Evolutionary conservation across 2,797 vertebrate genomes (phyloP), one percentile per base, ranked within the genome.

Genomic region (Lagodon rhomboides): DNA sequence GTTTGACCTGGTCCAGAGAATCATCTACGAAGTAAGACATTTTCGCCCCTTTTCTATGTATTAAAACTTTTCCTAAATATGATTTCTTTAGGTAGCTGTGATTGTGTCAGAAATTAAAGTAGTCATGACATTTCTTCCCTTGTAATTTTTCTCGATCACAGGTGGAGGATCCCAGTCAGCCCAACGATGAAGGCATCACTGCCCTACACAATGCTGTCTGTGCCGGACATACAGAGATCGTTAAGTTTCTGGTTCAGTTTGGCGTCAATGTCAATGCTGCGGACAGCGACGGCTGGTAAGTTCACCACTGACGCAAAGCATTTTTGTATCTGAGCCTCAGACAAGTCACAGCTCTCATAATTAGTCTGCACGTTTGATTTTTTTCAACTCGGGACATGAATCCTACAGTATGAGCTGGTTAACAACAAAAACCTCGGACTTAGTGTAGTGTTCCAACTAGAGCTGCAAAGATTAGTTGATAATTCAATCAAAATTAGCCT

Each of bases 121-220:
- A 43, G 12, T 43, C 8, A 27, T 25, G 17, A 12, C n/a, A 23
- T 64, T 71, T 62, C 13, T 17, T 64, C 18, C 4, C 11, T 66
- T 38, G 0, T 43, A 4, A 65, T 63, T 75, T 63, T 75, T 68
- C 12, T 70, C 12, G 27, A 66, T 65, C 47, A 18, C 70, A 99
- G 98, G 98, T 99, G 47, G 97, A 98, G 58, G 98, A 99, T 87
- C 98, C 98, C 1, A 99, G 98, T 92, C 96, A 94, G 89, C 97
- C 98, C 3, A 99, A 99, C 0, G 98, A 99, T 41, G 98, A 99
- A 85, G 98, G 98, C 22, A 99, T 99, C 89, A 99, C 98, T 0
- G 98, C 98, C 0, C 96, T 99, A 18, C 98, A 99, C 88, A 99
- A 99, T 0, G 98, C 98, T 0, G 98, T 99, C 75, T 99, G 98